Percentiles rank a stretch among this genome's conserved stretches.
phyloP scores from a whole-genome alignment of 2,113 vertebrate genomes.

The Excalfactoria chinensis region DNA sequence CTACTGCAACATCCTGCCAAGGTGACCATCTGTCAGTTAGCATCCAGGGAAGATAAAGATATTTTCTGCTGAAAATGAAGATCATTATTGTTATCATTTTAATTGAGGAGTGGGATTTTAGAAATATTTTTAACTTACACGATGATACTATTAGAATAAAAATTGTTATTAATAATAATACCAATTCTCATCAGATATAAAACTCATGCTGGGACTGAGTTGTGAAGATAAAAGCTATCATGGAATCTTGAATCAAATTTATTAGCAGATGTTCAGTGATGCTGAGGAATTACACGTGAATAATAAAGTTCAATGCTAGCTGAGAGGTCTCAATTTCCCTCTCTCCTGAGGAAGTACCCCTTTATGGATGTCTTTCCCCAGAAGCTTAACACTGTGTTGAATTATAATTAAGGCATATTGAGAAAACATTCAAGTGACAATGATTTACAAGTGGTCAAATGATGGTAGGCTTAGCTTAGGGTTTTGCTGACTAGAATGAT shows the following conservation, averaged over 20 bases:
- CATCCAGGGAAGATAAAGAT: constrained; percentile 54
- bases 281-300: constrained; percentile 68
- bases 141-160: constrained; percentile 66
- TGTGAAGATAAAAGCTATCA: constrained; percentile 69
- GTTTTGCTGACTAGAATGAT: constrained; percentile 66
- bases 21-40: constrained; percentile 77
- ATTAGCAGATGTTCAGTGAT: constrained; percentile 76
- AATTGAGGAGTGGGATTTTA: background rate
- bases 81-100: constrained; percentile 18
- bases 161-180: constrained; percentile 67
- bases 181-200: constrained; percentile 66
- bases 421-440: constrained; percentile 71
- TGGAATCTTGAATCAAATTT: constrained; percentile 73
- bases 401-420: constrained; percentile 76
- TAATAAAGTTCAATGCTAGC: constrained; percentile 58
- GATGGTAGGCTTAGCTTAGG: constrained; percentile 70
- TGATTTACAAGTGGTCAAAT: constrained; percentile 73
- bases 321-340: constrained; percentile 52
- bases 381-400: constrained; percentile 55
- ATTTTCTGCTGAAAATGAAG: constrained; percentile 46
- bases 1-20: constrained; percentile 68
- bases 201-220: constrained; percentile 66
- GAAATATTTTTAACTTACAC: constrained; percentile 70
- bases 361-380: constrained; percentile 56
- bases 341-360: constrained; percentile 66